phyloP scores from a whole-genome alignment of 2,888 invertebrate genomes.

The Caenorhabditis sulstoni region DNA sequence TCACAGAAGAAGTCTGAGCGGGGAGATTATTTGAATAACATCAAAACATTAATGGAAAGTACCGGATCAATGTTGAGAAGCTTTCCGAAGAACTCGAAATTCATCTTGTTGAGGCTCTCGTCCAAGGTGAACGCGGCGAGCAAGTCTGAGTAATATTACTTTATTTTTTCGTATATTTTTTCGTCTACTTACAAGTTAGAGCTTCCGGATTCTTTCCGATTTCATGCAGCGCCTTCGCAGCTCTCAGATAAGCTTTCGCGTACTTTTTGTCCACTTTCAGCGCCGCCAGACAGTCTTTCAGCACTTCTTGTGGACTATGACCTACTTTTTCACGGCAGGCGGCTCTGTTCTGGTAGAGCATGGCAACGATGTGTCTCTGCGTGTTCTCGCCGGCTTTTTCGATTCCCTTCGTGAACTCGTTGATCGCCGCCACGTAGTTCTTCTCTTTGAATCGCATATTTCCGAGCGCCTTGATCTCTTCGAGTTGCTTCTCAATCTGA shows the following conservation, averaged over 20 bases:
- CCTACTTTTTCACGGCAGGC: slow-evolving; percentile 54
- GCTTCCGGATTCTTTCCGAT: slow-evolving; percentile 59
- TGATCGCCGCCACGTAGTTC: slow-evolving; percentile 37
- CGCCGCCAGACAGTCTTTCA: slow-evolving; percentile 56
- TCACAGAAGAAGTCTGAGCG: slow-evolving; percentile 31
- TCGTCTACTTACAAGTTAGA: slow-evolving; percentile 37
- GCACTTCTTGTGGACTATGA: slow-evolving; percentile 27
- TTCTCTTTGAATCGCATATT: slow-evolving; percentile 49
- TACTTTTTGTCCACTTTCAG: slow-evolving; percentile 51
- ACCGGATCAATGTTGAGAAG: slow-evolving; percentile 38
- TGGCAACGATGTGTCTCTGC: slow-evolving; percentile 37
- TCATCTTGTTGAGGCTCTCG: slow-evolving; percentile 39
- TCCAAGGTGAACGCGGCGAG: slow-evolving; percentile 55
- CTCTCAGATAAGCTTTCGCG: slow-evolving; percentile 56
- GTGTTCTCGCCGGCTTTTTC: slow-evolving; percentile 18
- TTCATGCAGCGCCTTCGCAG: slow-evolving; percentile 40
- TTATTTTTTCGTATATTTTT: too few species aligned
- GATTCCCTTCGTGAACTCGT: slow-evolving; percentile 49
- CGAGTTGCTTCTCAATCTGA: slow-evolving; percentile 39
- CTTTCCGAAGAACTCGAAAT: slow-evolving; percentile 51
- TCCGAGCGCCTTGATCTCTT: slow-evolving; percentile 44
- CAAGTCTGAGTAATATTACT: slow-evolving; percentile 30
- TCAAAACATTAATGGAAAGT: neutral
- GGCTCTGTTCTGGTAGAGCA: slow-evolving; percentile 60
- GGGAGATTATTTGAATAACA: slow-evolving; percentile 1